A percentile compares a stretch with the other conserved stretches of the same genome.
Evolutionary conservation across 2,888 invertebrate genomes (phyloP).

Genomic region (Drosophila robusta): DNA sequence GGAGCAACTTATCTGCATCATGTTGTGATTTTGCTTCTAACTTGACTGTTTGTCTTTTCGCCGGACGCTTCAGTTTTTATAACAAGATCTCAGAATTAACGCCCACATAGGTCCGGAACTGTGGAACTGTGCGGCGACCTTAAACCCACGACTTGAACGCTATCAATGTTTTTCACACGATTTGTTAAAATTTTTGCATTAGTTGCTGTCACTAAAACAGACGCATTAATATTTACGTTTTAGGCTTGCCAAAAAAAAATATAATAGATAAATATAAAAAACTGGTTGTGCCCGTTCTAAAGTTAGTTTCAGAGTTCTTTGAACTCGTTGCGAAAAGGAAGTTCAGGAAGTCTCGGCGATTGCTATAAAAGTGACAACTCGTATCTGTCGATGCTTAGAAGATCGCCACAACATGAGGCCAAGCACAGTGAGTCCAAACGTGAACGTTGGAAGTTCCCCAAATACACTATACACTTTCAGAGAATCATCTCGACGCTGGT

Average conservation of each 20-base stretch:
- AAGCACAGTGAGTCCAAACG: constrained; percentile 50
- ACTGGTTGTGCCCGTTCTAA: constrained; percentile 51
- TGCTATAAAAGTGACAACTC: constrained; percentile 60
- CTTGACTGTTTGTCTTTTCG: constrained; percentile 51
- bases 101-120: constrained; percentile 69
- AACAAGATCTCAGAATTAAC: constrained; percentile 50
- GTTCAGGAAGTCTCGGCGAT: constrained; percentile 63
- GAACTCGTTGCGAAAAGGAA: constrained; percentile 67
- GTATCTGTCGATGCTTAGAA: constrained; percentile 48
- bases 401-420: constrained; percentile 49
- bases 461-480: constrained; percentile 29
- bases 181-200: constrained; percentile 50
- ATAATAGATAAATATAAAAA: constrained; percentile 40
- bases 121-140: constrained; percentile 63
- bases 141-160: constrained; percentile 67
- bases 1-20: constrained; percentile 51
- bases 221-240: constrained; percentile 36
- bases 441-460: neutral
- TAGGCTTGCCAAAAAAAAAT: constrained; percentile 7
- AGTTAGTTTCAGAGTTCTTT: constrained; percentile 59
- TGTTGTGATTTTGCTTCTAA: constrained; percentile 46
- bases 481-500: constrained; percentile 26
- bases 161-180: constrained; percentile 75
- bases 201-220: constrained; percentile 66
- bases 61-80: constrained; percentile 65